Base-by-base conservation (phyloP, 2,888 invertebrate species). In the Archips xylosteana region DNA sequence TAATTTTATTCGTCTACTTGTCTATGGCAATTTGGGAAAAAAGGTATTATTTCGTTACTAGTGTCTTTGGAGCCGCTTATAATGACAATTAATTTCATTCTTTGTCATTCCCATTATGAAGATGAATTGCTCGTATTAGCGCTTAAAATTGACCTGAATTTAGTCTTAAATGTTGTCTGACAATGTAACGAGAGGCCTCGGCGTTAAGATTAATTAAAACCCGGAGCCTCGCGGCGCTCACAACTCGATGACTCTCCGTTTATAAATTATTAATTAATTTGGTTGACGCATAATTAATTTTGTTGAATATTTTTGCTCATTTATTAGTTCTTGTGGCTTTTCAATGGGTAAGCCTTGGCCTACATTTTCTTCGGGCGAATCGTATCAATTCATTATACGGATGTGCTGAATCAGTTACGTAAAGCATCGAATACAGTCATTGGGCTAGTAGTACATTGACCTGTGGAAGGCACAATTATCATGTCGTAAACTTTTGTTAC, bases 211-310 rank as follows among this genome's bases (percentile, higher is more conserved):
- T 74, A 70, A 74, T 74, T 74, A 74, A 70, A 74, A 51, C 51
- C 54, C 54, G 54, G 63, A 70, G 60, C 69, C 51, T 54, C 39
- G 62, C 12, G 72, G 62, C 75, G 70, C 66, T 65, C 63, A 71
- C 68, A 66, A 42, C 65, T 71, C 74, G 62, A 79, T 74, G 76
- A 73, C 75, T 68, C 72, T 75, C 61, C 76, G 73, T 78, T 76
- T 75, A 77, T 76, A 77, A 78, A 77, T 77, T 76, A 77, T 74
- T 75, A 75, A 76, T 75, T 63, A 64, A 74, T 74, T 70, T 61
- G 54, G 64, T 59, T 51, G 65, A 54, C 64, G 60, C 65, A 74
- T 74, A 74, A 74, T 65, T 61, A 70, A 70, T 70, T 73, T 63
- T 65, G 60, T 45, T 64, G 51, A 51, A 74, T 73, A 69, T 74